Percentiles rank a stretch among this genome's conserved stretches.
Conservation (phyloP, 2,888 invertebrate genomes). For the Chouioia cunea region DNA sequence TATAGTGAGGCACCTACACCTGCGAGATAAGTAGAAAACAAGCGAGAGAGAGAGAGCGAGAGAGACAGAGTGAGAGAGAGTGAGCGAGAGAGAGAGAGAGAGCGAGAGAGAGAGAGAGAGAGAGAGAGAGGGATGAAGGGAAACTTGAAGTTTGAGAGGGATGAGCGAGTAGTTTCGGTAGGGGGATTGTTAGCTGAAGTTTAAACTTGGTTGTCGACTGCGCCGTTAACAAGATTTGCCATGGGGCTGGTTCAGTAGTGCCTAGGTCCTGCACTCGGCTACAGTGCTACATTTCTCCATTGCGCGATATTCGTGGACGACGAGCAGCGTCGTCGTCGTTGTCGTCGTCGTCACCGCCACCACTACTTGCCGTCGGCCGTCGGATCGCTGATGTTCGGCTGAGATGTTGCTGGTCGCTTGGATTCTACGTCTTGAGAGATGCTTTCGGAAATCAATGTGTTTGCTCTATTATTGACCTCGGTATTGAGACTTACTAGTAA, state of each 20-base stretch:
- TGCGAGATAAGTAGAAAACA: slow-evolving; percentile 47
- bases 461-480: too few species aligned
- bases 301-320: not conserved
- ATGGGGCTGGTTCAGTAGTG: slow-evolving; percentile 68
- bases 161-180: slow-evolving; percentile 47
- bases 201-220: slow-evolving; percentile 69
- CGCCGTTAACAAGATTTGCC: slow-evolving; percentile 67
- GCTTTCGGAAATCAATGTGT: too few species aligned
- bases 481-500: too few species aligned
- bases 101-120: slow-evolving; percentile 31
- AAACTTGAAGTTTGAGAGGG: not conserved
- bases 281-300: slow-evolving; percentile 62
- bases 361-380: not conserved
- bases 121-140: slow-evolving; percentile 41
- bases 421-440: too few species aligned
- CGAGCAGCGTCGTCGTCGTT: too few species aligned
- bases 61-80: slow-evolving; percentile 32
- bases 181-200: slow-evolving; percentile 68
- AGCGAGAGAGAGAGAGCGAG: slow-evolving; percentile 45
- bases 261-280: slow-evolving; percentile 63
- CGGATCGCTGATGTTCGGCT: not conserved
- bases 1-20: too few species aligned
- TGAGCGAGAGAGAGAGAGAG: too few species aligned
- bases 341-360: not conserved
- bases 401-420: too few species aligned